Conservation (phyloP, 2,797 vertebrate species). For the Gorsachius magnificus region DNA sequence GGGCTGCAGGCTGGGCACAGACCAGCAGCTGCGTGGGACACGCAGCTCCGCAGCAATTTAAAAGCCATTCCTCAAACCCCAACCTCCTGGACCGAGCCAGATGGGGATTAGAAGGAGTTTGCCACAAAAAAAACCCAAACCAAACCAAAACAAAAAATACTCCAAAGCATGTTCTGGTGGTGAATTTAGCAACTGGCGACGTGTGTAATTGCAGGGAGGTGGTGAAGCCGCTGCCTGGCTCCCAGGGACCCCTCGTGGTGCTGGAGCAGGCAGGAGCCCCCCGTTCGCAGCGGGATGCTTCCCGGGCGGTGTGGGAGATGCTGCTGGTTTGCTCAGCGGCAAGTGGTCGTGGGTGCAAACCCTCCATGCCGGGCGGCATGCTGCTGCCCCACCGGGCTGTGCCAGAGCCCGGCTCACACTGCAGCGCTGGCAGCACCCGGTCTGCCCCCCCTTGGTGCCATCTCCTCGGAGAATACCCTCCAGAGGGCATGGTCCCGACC, state of each 20-base stretch:
- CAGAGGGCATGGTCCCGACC: background rate
- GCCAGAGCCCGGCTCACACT: background rate
- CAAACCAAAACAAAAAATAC: no score
- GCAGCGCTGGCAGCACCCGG: accelerated
- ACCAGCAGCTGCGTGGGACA: background rate
- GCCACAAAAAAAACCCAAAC: background rate
- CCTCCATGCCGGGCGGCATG: accelerated
- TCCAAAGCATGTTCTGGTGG: background rate
- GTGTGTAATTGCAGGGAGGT: background rate
- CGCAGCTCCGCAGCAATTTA: background rate
- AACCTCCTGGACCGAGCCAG: background rate
- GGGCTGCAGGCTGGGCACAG: background rate
- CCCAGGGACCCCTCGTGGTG: accelerated
- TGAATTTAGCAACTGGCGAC: background rate
- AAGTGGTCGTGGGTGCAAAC: accelerated
- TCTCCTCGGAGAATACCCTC: background rate
- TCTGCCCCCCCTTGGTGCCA: accelerated
- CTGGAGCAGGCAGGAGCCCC: background rate
- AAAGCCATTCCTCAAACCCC: background rate
- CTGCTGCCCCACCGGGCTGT: background rate
- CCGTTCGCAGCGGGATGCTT: background rate
- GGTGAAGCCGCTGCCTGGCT: background rate
- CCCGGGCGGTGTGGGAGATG: accelerated
- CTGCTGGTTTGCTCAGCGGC: background rate
- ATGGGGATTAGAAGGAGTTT: background rate